Evolutionary conservation across 2,797 vertebrate genomes (phyloP).

Genomic region (Lutjanus argentimaculatus): DNA sequence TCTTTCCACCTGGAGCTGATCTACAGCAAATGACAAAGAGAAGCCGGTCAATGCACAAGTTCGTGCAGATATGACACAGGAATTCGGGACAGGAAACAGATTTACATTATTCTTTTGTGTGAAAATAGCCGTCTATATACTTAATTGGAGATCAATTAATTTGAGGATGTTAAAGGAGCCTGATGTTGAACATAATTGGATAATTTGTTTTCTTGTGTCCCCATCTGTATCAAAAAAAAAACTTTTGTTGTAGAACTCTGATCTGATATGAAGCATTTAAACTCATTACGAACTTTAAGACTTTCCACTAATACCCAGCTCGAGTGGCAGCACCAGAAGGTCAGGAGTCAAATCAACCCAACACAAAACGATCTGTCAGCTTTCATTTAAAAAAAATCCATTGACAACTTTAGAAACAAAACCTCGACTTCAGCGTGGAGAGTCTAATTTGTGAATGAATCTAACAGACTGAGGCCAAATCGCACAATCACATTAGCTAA

Average conservation of each 20-base stretch:
- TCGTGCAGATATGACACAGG: neutral
- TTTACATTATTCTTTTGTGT: neutral
- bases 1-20: conserved; percentile 97
- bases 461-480: conserved; percentile 32
- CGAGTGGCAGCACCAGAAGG: neutral
- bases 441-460: conserved; percentile 33
- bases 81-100: neutral
- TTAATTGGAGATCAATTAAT: neutral
- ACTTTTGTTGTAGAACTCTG: conserved; percentile 2
- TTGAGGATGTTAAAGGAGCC: conserved; percentile 6
- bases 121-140: neutral
- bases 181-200: neutral
- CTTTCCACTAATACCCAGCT: neutral
- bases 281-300: neutral
- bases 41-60: neutral
- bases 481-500: conserved; percentile 60
- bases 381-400: neutral
- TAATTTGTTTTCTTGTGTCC: neutral
- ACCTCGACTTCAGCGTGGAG: neutral
- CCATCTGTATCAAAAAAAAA: conserved; percentile 14
- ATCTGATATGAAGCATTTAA: conserved; percentile 7
- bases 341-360: neutral
- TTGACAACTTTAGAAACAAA: neutral
- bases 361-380: neutral
- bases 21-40: conserved; percentile 73